Conservation (phyloP, 2,113 vertebrate genomes). For the Pitta sordida region DNA sequence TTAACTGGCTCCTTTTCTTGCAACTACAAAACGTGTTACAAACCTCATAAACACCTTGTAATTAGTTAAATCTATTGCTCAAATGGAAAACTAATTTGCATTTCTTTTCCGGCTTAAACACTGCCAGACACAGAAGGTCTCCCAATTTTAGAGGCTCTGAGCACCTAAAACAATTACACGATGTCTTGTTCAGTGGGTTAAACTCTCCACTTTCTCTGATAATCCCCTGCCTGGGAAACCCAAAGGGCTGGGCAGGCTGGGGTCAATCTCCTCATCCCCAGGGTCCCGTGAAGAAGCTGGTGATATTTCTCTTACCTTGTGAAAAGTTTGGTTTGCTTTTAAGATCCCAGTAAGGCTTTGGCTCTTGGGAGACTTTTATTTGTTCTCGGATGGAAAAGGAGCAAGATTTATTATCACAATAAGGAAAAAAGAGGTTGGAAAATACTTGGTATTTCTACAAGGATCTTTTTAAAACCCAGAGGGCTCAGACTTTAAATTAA, state of each 20-base stretch:
- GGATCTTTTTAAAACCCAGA: neutral
- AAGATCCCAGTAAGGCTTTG: neutral
- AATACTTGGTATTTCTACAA: neutral
- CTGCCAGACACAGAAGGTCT: neutral
- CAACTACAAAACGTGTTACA: neutral
- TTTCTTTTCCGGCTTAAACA: neutral
- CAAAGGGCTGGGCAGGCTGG: neutral
- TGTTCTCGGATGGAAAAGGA: neutral
- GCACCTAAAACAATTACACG: neutral
- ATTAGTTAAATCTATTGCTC: neutral
- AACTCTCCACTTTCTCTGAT: neutral
- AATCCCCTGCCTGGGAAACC: neutral
- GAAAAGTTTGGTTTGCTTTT: neutral
- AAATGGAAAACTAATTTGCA: neutral
- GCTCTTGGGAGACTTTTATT: neutral
- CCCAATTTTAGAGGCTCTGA: neutral
- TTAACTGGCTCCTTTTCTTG: neutral
- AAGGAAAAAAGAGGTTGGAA: neutral
- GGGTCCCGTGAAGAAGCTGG: accelerated
- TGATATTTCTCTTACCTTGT: neutral
- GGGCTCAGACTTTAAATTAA: neutral
- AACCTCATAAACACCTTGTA: neutral
- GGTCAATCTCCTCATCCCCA: neutral
- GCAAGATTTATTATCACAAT: neutral
- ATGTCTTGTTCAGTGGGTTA: neutral